phyloP scores from a whole-genome alignment of 2,797 vertebrate species.

The Helostoma temminkii region DNA sequence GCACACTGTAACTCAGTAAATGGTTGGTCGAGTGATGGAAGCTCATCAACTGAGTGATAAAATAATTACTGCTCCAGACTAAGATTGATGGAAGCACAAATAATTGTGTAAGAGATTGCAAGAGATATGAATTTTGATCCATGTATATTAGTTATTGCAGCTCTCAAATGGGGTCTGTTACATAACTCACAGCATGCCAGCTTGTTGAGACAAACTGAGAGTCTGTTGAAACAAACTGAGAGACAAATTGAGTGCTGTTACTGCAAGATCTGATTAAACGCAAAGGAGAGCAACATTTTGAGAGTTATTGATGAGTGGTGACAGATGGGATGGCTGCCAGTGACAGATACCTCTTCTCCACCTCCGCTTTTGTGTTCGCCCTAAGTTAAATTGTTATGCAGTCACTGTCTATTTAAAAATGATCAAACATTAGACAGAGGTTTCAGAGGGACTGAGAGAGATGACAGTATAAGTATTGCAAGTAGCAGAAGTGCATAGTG shows the following conservation, averaged over 20 bases:
- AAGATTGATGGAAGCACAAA: slow-evolving; percentile 80
- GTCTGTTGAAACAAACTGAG: slow-evolving; percentile 61
- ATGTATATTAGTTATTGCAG: slow-evolving; percentile 69
- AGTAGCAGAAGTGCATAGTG: slow-evolving; percentile 8
- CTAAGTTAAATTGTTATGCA: slow-evolving; percentile 25
- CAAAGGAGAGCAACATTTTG: slow-evolving; percentile 61
- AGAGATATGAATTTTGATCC: slow-evolving; percentile 75
- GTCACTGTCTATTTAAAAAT: slow-evolving; percentile 24
- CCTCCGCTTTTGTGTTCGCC: slow-evolving; percentile 34
- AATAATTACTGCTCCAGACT: slow-evolving; percentile 75
- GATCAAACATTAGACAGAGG: slow-evolving; percentile 7
- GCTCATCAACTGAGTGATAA: slow-evolving; percentile 79
- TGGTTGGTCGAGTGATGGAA: slow-evolving; percentile 60
- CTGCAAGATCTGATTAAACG: slow-evolving; percentile 76
- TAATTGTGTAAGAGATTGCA: slow-evolving; percentile 74
- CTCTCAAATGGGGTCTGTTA: slow-evolving; percentile 70
- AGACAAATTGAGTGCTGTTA: slow-evolving; percentile 70
- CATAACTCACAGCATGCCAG: slow-evolving; percentile 70
- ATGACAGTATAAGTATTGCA: slow-evolving; percentile 32
- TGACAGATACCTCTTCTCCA: slow-evolving; percentile 45
- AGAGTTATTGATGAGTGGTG: slow-evolving; percentile 72
- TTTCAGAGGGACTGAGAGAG: slow-evolving; percentile 6
- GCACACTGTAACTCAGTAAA: slow-evolving; percentile 41
- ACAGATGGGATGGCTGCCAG: slow-evolving; percentile 65
- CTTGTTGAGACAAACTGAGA: slow-evolving; percentile 62